Percentiles rank a stretch among this genome's conserved stretches.
These are phyloP conservation scores for Ormyrus pomaceus DNA, from an alignment of 2,888 invertebrate genomes.

Conservation along the genomic window DNA sequence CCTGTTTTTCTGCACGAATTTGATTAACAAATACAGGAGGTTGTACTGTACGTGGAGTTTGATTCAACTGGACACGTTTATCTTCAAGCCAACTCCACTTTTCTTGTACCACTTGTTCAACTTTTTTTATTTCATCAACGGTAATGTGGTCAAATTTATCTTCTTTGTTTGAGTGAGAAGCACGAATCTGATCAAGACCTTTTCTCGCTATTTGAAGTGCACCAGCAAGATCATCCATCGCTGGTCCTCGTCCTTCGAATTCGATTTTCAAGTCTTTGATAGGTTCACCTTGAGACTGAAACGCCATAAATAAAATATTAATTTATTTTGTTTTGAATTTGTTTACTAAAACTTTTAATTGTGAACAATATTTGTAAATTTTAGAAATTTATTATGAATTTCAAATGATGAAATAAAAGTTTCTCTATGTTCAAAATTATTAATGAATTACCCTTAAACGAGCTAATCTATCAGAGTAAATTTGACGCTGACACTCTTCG, in stretches of 20 bases:
- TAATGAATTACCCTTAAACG: slow-evolving; percentile 64
- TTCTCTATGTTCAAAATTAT: slow-evolving; percentile 5
- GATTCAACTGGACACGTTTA: slow-evolving; percentile 82
- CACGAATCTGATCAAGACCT: slow-evolving; percentile 83
- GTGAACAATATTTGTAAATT: background rate
- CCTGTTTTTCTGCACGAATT: slow-evolving; percentile 87
- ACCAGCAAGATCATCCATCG: slow-evolving; percentile 88
- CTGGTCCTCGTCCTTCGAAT: slow-evolving; percentile 86
- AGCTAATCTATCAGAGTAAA: slow-evolving; percentile 76
- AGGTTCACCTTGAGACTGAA: slow-evolving; percentile 90
- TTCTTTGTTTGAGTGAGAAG: slow-evolving; percentile 76
- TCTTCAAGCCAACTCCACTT: slow-evolving; percentile 86
- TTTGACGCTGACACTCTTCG: slow-evolving; percentile 90
- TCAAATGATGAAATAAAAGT: background rate
- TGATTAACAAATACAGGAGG: slow-evolving; percentile 88
- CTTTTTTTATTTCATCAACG: slow-evolving; percentile 88
- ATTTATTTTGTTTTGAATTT: too few species aligned
- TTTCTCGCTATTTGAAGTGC: slow-evolving; percentile 89
- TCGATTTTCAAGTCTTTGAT: slow-evolving; percentile 90
- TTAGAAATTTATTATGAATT: background rate
- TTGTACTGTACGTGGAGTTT: slow-evolving; percentile 82
- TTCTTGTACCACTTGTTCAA: slow-evolving; percentile 82
- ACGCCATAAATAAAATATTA: slow-evolving; percentile 39
- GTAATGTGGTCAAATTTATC: slow-evolving; percentile 88
- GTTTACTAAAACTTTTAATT: background rate